Base-by-base conservation (phyloP, 2,888 invertebrate species). In the Parascotia fuliginaria region DNA sequence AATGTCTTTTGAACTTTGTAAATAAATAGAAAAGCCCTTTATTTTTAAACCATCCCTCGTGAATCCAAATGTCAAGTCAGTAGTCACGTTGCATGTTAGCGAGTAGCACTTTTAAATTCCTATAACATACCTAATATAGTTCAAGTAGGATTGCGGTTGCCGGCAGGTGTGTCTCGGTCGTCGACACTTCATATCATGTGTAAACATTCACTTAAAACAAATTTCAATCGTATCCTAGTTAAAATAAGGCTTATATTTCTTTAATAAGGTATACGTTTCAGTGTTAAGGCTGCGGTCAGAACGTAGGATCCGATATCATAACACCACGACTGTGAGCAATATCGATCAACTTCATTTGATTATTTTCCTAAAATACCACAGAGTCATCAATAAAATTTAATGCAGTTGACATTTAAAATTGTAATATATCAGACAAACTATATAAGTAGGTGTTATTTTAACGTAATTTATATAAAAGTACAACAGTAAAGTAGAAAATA, bases 101-200 rank as follows among this genome's bases (percentile, higher is more conserved):
- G 54, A 50, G 55, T 56, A 56, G 58, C 61, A 61, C 52, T 70
- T 70, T 68, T 57, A 74, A 69, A 72, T 63, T 59, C 68, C 62
- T 70, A 64, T 68, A 66, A 72, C 68, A 71, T 68, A 72, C 73
- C 71, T 67, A 77, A 78, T 71, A 70, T 70, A 70, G 68, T 70
- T 63, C 75, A 73, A 71, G 77, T 77, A 48, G 77, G 70, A 79
- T 79, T 81, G 83, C 73, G 81, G 83, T 81, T 70, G 58, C 38
- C 62, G 74, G 79, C 85, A 85, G 85, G 85, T 85, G 85, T 73
- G 71, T 66, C 31, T 76, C 77, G 85, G 85, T 84, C 85, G 82
- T 77, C 84, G 85, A 85, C 85, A 78, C 79, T 78, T 67, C 71
- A 70, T 71, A 75, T 68, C 73, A 71, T 73, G 66, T 69, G 63